These are phyloP conservation scores for Tilapia sparmanii DNA, from an alignment of 2,113 vertebrate genomes.

Conservation along the genomic window DNA sequence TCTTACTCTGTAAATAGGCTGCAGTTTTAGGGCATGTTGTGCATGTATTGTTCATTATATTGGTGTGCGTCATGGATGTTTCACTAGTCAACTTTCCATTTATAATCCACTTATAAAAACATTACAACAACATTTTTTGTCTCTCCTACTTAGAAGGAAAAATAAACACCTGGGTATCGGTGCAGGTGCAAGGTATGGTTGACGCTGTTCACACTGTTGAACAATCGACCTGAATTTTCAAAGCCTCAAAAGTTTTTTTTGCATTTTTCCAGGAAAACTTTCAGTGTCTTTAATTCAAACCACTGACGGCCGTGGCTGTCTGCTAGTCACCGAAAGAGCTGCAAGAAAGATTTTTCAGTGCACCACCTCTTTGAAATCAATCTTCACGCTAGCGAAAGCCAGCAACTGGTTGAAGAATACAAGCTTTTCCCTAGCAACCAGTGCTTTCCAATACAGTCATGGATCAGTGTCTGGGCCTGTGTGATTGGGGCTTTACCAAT, in stretches of 20 bases:
- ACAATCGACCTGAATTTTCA: not conserved
- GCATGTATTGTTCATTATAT: not conserved
- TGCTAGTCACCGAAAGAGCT: not conserved
- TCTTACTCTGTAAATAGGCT: not conserved
- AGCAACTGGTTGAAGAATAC: not conserved
- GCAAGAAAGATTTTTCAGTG: not conserved
- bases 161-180: not conserved
- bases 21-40: not conserved
- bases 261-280: not conserved
- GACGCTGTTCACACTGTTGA: not conserved
- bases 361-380: not conserved
- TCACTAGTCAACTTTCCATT: not conserved
- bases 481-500: not conserved
- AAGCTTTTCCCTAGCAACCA: not conserved
- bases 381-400: not conserved
- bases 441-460: not conserved
- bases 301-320: fast-evolving
- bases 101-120: not conserved
- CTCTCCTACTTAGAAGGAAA: not conserved
- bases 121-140: not conserved
- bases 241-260: not conserved
- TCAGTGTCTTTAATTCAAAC: not conserved
- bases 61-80: not conserved
- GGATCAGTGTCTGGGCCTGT: not conserved
- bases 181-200: not conserved